A percentile compares a stretch with the other conserved stretches of the same genome.
Evolutionary conservation across 2,888 invertebrate genomes (phyloP).

Genomic region (Hemithea aestivaria): DNA sequence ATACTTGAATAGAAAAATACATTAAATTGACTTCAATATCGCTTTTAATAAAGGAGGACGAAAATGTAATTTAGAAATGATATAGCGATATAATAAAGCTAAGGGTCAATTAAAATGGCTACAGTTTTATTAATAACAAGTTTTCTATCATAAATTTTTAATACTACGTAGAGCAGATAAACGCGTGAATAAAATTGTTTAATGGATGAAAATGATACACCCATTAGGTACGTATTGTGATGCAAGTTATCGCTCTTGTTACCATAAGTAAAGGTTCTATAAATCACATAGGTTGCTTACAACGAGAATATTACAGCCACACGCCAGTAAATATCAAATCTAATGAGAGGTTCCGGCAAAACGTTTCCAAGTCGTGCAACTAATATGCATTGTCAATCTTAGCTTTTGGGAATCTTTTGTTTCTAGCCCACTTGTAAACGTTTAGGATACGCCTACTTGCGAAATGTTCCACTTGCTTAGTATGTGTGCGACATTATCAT

Average conservation of each 20-base stretch:
- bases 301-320: slow-evolving; percentile 34
- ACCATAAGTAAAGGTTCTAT: slow-evolving; percentile 30
- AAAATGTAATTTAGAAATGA: too few relatives aligned
- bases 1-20: too few relatives aligned
- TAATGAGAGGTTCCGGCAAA: slow-evolving; percentile 53
- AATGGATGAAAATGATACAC: neutral
- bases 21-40: too few relatives aligned
- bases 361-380: slow-evolving; percentile 44
- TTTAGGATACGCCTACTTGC: slow-evolving; percentile 17
- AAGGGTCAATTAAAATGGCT: too few relatives aligned
- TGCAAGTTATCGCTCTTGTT: slow-evolving; percentile 24
- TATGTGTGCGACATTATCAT: slow-evolving; percentile 23
- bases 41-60: too few relatives aligned
- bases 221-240: slow-evolving; percentile 12
- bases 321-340: slow-evolving; percentile 53
- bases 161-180: too few relatives aligned
- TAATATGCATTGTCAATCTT: slow-evolving; percentile 51
- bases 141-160: too few relatives aligned
- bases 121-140: too few relatives aligned
- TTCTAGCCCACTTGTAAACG: slow-evolving; percentile 19
- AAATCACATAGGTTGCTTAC: slow-evolving; percentile 35
- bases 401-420: slow-evolving; percentile 48
- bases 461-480: slow-evolving; percentile 13
- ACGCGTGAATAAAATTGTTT: too few relatives aligned
- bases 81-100: too few relatives aligned